Percentiles rank a stretch among this genome's conserved stretches.
These are phyloP conservation scores for Cryptomyrus ogoouensis DNA, from an alignment of 2,113 vertebrate species.

Conservation along the genomic window DNA sequence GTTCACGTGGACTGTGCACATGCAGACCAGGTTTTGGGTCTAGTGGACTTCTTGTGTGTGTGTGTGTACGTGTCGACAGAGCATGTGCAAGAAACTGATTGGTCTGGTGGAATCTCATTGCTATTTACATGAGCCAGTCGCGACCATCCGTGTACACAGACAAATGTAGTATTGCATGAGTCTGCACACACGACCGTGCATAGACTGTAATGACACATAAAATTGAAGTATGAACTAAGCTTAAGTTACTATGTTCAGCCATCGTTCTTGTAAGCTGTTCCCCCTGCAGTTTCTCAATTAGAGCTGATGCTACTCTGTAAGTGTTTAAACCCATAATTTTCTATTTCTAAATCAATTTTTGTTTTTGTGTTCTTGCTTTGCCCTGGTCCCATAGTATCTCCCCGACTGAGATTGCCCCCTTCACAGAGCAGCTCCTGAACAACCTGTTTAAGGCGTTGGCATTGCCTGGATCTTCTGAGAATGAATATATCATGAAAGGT, in stretches of 20 bases:
- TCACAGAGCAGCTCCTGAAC: conserved; percentile 87
- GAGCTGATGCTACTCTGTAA: not conserved
- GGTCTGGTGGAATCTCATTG: not conserved
- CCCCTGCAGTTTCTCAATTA: not conserved
- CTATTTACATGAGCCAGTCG: not conserved
- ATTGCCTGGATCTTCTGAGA: conserved; percentile 90
- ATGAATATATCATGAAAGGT: conserved; percentile 99
- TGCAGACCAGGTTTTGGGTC: not conserved
- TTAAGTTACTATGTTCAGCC: not conserved
- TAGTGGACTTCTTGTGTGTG: not conserved
- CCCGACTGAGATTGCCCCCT: conserved; percentile 80
- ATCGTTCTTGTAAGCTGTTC: not conserved
- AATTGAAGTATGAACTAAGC: not conserved
- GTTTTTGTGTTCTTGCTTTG: not conserved
- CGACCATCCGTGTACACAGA: not conserved
- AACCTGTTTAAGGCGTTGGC: conserved; percentile 91
- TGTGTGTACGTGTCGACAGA: not conserved
- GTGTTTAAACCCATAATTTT: not conserved
- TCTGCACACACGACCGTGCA: not conserved
- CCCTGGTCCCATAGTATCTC: conserved; percentile 71
- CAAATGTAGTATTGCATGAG: not conserved
- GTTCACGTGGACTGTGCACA: not conserved
- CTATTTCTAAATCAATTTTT: not conserved
- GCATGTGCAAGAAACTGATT: not conserved
- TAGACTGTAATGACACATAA: not conserved